A percentile compares a stretch with the other conserved stretches of the same genome.
phyloP scores from a whole-genome alignment of 2,797 vertebrate genomes.

The Sandelia bainsii region DNA sequence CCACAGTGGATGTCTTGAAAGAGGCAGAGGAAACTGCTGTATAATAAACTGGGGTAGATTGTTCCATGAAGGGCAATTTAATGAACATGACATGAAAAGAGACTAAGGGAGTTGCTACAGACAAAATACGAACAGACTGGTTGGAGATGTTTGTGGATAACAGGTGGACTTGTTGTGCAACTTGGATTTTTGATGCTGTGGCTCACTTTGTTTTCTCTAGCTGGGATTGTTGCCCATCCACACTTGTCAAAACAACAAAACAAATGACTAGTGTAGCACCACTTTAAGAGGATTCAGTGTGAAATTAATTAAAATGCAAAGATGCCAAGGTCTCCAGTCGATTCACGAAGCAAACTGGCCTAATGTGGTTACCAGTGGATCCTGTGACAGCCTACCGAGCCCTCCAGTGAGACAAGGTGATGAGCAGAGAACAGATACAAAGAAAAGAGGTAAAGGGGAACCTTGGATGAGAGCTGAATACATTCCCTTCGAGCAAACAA shows the following conservation, averaged over 20 bases:
- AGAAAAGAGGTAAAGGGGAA: neutral
- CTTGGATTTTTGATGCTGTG: conserved; percentile 41
- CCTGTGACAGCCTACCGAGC: conserved; percentile 17
- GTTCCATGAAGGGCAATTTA: conserved; percentile 22
- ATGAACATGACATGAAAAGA: conserved; percentile 14
- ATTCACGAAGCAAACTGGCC: conserved; percentile 32
- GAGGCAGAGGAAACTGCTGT: conserved; percentile 25
- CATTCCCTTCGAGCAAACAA: conserved; percentile 38
- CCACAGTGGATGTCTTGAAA: conserved; percentile 47
- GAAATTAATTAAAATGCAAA: conserved; percentile 70
- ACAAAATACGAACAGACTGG: conserved; percentile 32
- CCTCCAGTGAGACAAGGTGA: conserved; percentile 29
- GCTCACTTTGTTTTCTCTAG: conserved; percentile 54
- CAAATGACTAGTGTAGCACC: conserved; percentile 51
- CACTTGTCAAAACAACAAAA: conserved; percentile 42
- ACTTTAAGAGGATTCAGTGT: conserved; percentile 55
- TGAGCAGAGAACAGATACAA: conserved; percentile 44
- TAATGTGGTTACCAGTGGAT: conserved; percentile 42
- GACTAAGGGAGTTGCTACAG: conserved; percentile 17
- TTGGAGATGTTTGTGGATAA: conserved; percentile 33
- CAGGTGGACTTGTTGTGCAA: conserved; percentile 64
- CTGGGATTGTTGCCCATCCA: conserved; percentile 65
- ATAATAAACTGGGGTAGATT: conserved; percentile 36
- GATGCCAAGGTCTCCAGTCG: conserved; percentile 42
- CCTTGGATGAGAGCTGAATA: conserved; percentile 30